These are phyloP conservation scores for Chrysoperla carnea DNA, from an alignment of 1,140 invertebrate genomes.

Conservation along the genomic window DNA sequence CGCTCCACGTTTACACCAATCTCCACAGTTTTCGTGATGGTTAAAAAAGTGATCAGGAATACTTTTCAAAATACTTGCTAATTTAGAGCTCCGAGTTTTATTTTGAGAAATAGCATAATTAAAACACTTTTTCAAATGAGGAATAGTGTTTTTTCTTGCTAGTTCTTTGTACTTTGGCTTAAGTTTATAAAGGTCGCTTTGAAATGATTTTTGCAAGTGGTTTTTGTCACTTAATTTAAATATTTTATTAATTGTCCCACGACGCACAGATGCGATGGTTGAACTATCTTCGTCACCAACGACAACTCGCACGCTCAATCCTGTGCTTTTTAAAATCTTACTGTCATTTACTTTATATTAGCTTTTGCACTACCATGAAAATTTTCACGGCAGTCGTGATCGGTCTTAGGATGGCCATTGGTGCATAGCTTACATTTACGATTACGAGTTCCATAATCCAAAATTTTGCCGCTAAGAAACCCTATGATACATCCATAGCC, in stretches of 20 bases:
- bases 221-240: neutral
- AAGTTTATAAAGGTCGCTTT: neutral
- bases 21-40: constrained; percentile 2
- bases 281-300: constrained; percentile 8
- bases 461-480: neutral
- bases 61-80: neutral
- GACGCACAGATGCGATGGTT: constrained; percentile 4
- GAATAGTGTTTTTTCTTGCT: neutral
- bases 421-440: constrained; percentile 5
- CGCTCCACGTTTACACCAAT: constrained; percentile 4
- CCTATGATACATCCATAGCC: constrained; percentile 4
- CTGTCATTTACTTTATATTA: neutral
- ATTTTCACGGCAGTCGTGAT: constrained; percentile 5
- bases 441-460: constrained; percentile 3
- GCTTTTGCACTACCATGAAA: neutral
- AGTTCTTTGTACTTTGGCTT: neutral
- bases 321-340: neutral
- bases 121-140: neutral
- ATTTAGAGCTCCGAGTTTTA: neutral
- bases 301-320: constrained; percentile 4
- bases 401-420: neutral
- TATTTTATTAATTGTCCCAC: neutral
- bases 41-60: constrained; percentile 4
- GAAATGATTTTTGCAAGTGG: neutral
- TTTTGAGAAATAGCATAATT: neutral